These are phyloP conservation scores for Drosophila sturtevanti DNA, from an alignment of 1,140 invertebrate species.

Conservation along the genomic window DNA sequence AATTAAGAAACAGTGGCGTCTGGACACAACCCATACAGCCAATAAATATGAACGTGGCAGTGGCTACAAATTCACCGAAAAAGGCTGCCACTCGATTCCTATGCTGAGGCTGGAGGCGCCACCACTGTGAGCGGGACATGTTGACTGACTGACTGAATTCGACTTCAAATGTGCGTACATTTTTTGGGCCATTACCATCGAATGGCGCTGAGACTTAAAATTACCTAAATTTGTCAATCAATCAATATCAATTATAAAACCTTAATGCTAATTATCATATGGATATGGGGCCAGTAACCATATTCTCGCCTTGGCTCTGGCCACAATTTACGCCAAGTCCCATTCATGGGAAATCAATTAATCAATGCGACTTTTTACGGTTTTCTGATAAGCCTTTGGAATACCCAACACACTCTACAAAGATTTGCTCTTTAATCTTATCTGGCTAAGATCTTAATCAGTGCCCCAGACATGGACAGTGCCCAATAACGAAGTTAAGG, in stretches of 20 bases:
- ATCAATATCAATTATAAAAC: slow-evolving; percentile 79
- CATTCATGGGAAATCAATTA: slow-evolving; percentile 58
- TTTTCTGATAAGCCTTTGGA: slow-evolving; percentile 35
- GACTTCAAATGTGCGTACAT: slow-evolving; percentile 25
- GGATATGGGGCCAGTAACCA: slow-evolving; percentile 42
- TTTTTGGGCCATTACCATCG: slow-evolving; percentile 51
- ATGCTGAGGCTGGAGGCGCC: slow-evolving; percentile 16
- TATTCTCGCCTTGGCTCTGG: slow-evolving; percentile 16
- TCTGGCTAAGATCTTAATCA: slow-evolving; percentile 59
- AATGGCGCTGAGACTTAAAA: slow-evolving; percentile 30
- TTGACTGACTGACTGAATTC: neutral
- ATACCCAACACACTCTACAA: slow-evolving; percentile 31
- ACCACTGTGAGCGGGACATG: slow-evolving; percentile 9
- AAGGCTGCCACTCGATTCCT: slow-evolving; percentile 43
- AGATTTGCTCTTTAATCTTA: slow-evolving; percentile 63
- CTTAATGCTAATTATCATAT: slow-evolving; percentile 75
- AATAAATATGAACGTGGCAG: slow-evolving; percentile 88
- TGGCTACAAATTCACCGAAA: slow-evolving; percentile 88
- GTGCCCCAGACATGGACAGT: slow-evolving; percentile 42
- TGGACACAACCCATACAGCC: slow-evolving; percentile 88
- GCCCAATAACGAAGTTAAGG: slow-evolving; percentile 2
- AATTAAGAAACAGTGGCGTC: slow-evolving; percentile 43
- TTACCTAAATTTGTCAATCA: slow-evolving; percentile 48
- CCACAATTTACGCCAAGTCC: slow-evolving; percentile 4
- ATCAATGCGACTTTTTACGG: slow-evolving; percentile 49